Conservation (phyloP, 2,113 vertebrate genomes). For the Clarias gariepinus region DNA sequence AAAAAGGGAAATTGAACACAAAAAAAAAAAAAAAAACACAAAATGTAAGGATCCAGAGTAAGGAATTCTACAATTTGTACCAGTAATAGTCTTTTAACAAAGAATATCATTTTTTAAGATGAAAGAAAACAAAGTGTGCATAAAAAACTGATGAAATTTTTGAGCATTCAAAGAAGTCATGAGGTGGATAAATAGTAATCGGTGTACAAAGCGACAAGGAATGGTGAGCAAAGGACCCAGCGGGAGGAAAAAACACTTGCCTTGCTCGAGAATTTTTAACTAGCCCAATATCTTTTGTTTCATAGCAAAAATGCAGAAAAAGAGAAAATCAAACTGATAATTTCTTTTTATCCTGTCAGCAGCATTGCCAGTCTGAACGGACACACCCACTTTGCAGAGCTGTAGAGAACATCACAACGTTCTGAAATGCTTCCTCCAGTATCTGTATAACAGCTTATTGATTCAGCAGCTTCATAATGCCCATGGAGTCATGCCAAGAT, state of each 20-base stretch:
- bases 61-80: background rate
- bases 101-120: background rate
- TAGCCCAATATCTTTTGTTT: background rate
- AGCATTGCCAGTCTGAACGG: background rate
- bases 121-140: background rate
- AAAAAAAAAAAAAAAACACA: too few species aligned
- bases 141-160: background rate
- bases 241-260: background rate
- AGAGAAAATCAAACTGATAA: background rate
- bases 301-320: background rate
- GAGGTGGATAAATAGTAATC: background rate
- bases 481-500: slow-evolving; percentile 62
- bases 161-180: background rate
- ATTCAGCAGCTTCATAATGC: slow-evolving; percentile 57
- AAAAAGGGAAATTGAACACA: too few species aligned
- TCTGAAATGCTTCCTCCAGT: slow-evolving; percentile 4
- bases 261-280: too few species aligned
- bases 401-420: background rate
- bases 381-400: background rate
- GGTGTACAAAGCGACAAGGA: background rate
- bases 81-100: background rate
- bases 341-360: background rate
- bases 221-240: background rate
- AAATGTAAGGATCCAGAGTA: too few species aligned
- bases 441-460: background rate